Conservation (phyloP, 2,888 invertebrate genomes). For the Trypoxylon attenuatum region DNA sequence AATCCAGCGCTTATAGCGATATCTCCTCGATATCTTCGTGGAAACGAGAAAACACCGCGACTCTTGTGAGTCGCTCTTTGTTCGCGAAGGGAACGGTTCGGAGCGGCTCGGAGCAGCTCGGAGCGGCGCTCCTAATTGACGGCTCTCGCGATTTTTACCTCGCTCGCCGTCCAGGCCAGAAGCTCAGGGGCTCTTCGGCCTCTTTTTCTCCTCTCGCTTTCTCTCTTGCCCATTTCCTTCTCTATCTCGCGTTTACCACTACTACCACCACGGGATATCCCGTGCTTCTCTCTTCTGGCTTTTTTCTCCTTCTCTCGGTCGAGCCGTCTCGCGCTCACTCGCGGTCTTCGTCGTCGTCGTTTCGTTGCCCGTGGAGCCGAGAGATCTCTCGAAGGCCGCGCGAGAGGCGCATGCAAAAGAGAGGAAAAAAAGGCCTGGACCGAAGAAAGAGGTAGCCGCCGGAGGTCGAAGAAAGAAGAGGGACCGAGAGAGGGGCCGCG, state of each 20-base stretch:
- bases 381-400: slow-evolving; percentile 59
- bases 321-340: slow-evolving; percentile 43
- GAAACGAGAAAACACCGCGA: slow-evolving; percentile 26
- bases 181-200: slow-evolving; percentile 59
- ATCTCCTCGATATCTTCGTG: slow-evolving; percentile 31
- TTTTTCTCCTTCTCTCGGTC: slow-evolving; percentile 43
- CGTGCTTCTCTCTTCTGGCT: slow-evolving; percentile 76
- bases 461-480: neutral
- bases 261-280: slow-evolving; percentile 76
- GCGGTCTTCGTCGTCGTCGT: slow-evolving; percentile 49
- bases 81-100: slow-evolving; percentile 43
- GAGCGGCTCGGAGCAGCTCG: slow-evolving; percentile 28
- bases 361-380: slow-evolving; percentile 51
- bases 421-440: slow-evolving; percentile 43
- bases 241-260: slow-evolving; percentile 61
- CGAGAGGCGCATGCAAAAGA: slow-evolving; percentile 63
- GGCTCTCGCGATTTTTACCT: slow-evolving; percentile 69
- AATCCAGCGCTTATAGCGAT: slow-evolving; percentile 34
- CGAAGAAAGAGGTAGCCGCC: slow-evolving; percentile 6
- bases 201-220: slow-evolving; percentile 52
- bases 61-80: slow-evolving; percentile 49
- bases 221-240: slow-evolving; percentile 35
- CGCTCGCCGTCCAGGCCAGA: slow-evolving; percentile 60
- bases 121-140: slow-evolving; percentile 67
- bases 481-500: neutral